Percentiles rank a stretch among this genome's conserved stretches.
phyloP scores from a whole-genome alignment of 2,888 invertebrate genomes.

The Phyllotreta striolata region DNA sequence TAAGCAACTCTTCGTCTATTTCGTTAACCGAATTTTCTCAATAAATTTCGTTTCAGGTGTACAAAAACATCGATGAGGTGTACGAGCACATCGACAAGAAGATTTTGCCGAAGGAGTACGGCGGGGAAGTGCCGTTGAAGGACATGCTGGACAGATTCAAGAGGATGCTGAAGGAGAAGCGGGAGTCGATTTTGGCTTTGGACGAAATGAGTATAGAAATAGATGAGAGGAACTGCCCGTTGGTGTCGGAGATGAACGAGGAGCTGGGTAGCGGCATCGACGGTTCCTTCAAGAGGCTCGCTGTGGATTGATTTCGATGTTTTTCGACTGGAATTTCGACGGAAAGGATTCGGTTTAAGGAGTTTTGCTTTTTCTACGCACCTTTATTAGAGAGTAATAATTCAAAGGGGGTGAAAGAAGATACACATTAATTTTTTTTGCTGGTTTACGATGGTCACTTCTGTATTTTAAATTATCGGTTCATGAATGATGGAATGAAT shows the following conservation, averaged over 20 bases:
- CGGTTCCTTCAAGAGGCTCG: constrained; percentile 84
- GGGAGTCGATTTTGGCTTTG: constrained; percentile 72
- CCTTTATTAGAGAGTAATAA: no score
- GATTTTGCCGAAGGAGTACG: constrained; percentile 87
- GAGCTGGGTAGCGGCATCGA: constrained; percentile 77
- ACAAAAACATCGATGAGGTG: constrained; percentile 77
- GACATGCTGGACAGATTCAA: constrained; percentile 85
- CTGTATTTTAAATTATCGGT: no score
- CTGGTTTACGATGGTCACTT: no score
- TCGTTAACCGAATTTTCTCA: background rate
- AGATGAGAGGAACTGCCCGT: constrained; percentile 62
- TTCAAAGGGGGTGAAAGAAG: no score
- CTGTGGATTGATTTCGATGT: constrained; percentile 73
- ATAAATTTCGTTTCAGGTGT: constrained; percentile 66
- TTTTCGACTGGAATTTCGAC: background rate
- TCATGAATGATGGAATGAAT: no score
- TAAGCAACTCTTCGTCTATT: constrained; percentile 59
- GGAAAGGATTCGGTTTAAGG: no score
- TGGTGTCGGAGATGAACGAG: constrained; percentile 65
- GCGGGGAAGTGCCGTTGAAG: constrained; percentile 80
- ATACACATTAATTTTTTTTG: no score
- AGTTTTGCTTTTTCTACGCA: no score
- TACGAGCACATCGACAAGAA: constrained; percentile 74
- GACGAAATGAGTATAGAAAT: constrained; percentile 81
- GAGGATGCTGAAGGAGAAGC: constrained; percentile 68